Evolutionary conservation across 1,140 invertebrate genomes (phyloP).

Genomic region (Drosophila pachea): DNA sequence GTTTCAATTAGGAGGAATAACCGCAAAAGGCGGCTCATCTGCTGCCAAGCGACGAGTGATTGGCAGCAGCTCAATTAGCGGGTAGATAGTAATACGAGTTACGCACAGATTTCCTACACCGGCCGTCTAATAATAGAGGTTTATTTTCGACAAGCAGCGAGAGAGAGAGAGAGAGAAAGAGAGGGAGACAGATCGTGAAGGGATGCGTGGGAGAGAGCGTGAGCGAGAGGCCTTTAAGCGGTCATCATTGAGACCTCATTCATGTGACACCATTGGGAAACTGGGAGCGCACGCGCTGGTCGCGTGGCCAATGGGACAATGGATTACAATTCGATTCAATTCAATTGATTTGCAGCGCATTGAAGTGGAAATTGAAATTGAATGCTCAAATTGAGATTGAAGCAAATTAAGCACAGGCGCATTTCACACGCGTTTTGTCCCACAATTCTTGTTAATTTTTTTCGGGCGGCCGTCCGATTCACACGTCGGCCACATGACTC

Average conservation of each 20-base stretch:
- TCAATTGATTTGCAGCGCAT: slow-evolving; percentile 51
- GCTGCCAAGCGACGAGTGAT: slow-evolving; percentile 7
- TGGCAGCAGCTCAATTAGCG: slow-evolving; percentile 2
- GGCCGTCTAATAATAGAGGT: slow-evolving; percentile 5
- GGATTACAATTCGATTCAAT: neutral
- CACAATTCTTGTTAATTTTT: slow-evolving; percentile 12
- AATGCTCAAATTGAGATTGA: neutral
- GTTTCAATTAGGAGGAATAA: slow-evolving; percentile 9
- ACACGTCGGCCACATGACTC: slow-evolving; percentile 69
- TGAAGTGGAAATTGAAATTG: slow-evolving; percentile 25
- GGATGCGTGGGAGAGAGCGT: too few species aligned
- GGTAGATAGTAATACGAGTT: neutral
- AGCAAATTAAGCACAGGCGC: slow-evolving; percentile 20
- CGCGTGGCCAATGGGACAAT: slow-evolving; percentile 39
- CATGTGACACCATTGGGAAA: slow-evolving; percentile 4
- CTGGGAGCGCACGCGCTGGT: slow-evolving; percentile 40
- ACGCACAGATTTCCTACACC: neutral
- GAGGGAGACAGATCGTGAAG: too few species aligned
- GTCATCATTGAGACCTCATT: too few species aligned
- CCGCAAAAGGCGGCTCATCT: neutral
- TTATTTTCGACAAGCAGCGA: neutral
- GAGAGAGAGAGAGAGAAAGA: too few species aligned
- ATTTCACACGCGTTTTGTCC: slow-evolving; percentile 16
- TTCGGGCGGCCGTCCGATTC: slow-evolving; percentile 37
- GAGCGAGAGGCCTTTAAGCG: too few species aligned